Evolutionary conservation across 2,888 invertebrate species (phyloP).

Genomic region (Coleophora flavipennella): DNA sequence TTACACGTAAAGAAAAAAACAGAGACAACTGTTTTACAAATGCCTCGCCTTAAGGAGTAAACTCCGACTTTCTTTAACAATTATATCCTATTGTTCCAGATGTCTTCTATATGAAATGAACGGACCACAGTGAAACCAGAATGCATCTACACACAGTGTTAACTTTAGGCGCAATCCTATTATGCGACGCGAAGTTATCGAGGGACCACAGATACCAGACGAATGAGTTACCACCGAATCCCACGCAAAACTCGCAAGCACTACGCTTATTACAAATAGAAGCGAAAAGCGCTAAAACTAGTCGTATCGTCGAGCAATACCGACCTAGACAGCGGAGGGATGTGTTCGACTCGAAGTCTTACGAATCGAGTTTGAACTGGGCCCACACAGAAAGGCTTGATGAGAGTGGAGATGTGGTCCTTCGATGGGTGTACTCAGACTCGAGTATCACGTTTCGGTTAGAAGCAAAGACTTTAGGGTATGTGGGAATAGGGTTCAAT

Average conservation of each 20-base stretch:
- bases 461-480: slow-evolving; percentile 87
- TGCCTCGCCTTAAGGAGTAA: too few relatives aligned
- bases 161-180: slow-evolving; percentile 45
- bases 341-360: slow-evolving; percentile 58
- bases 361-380: slow-evolving; percentile 66
- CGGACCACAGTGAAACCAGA: slow-evolving; percentile 28
- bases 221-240: slow-evolving; percentile 46
- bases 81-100: slow-evolving; percentile 45
- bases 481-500: slow-evolving; percentile 90
- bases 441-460: slow-evolving; percentile 87
- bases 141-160: slow-evolving; percentile 53
- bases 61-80: not conserved
- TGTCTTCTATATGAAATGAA: slow-evolving; percentile 41
- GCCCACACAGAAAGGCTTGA: slow-evolving; percentile 73
- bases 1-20: too few relatives aligned
- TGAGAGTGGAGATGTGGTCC: slow-evolving; percentile 64
- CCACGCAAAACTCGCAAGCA: slow-evolving; percentile 40
- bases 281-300: slow-evolving; percentile 49
- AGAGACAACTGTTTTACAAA: too few relatives aligned
- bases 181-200: slow-evolving; percentile 59
- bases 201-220: slow-evolving; percentile 40
- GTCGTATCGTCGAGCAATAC: slow-evolving; percentile 52
- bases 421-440: slow-evolving; percentile 83
- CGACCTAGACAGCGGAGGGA: slow-evolving; percentile 47
- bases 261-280: slow-evolving; percentile 40